Evolutionary conservation across 2,113 vertebrate species (phyloP).

Genomic region (Aptenodytes patagonicus): DNA sequence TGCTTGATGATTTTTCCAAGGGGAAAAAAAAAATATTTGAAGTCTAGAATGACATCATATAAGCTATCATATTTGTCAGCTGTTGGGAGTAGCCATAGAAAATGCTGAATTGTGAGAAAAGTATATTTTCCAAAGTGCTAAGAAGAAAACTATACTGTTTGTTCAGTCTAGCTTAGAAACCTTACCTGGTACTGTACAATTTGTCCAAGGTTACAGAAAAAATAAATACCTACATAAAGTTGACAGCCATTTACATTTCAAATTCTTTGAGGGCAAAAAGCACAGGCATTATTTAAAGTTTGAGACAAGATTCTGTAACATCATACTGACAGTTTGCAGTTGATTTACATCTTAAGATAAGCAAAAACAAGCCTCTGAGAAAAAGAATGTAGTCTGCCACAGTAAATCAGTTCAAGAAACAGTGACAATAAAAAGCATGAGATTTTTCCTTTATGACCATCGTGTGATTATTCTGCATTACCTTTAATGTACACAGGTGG

Average conservation of each 20-base stretch:
- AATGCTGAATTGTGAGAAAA: neutral
- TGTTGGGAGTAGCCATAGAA: neutral
- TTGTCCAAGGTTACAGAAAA: neutral
- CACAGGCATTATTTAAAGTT: conserved; percentile 3
- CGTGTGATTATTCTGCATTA: fast-evolving
- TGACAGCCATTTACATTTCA: neutral
- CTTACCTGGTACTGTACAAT: neutral
- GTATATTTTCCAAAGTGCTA: neutral
- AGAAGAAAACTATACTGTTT: neutral
- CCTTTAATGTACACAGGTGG: neutral
- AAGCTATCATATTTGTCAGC: neutral
- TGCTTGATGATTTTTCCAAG: neutral
- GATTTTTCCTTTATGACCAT: neutral
- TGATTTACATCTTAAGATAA: neutral
- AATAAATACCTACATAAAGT: neutral
- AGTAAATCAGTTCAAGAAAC: neutral
- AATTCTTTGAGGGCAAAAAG: neutral
- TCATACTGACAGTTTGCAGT: neutral
- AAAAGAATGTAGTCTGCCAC: neutral
- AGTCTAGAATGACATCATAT: neutral
- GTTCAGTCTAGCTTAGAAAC: neutral
- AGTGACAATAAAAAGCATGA: neutral
- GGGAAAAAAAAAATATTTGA: neutral
- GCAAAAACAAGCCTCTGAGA: neutral
- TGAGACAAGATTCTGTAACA: neutral